Evolutionary conservation across 2,797 vertebrate genomes (phyloP).

Genomic region (Rhyacichthys aspro): DNA sequence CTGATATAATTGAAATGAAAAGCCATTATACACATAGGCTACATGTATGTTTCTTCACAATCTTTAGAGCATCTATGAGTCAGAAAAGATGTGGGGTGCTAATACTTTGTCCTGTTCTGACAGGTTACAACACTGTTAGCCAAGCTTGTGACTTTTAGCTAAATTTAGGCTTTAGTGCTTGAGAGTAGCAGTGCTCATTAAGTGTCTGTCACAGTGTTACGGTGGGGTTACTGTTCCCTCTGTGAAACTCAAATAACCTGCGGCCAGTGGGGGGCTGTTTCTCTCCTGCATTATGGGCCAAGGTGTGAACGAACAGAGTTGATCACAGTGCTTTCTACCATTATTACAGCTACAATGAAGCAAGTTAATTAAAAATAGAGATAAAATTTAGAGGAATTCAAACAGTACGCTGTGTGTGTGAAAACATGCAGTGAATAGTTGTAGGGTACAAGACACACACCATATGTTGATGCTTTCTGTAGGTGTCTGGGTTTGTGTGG

Average conservation of each 20-base stretch:
- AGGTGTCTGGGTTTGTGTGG: conserved; percentile 19
- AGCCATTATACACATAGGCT: not conserved
- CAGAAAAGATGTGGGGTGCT: not conserved
- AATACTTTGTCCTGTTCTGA: not conserved
- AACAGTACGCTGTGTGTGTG: conserved; percentile 28
- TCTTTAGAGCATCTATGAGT: not conserved
- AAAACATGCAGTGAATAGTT: conserved; percentile 38
- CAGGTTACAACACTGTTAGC: conserved; percentile 19
- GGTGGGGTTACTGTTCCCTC: conserved; percentile 35
- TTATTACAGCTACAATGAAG: conserved; percentile 40
- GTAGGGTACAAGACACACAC: conserved; percentile 26
- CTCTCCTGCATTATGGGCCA: conserved; percentile 55
- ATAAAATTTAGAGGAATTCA: conserved; percentile 36
- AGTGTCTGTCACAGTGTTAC: conserved; percentile 34
- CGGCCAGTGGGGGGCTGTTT: conserved; percentile 44
- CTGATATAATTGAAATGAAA: too few species aligned
- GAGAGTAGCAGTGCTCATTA: conserved; percentile 40
- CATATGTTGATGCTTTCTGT: conserved; percentile 46
- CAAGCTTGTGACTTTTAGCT: conserved; percentile 7
- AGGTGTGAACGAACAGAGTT: conserved; percentile 64
- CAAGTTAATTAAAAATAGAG: conserved; percentile 12
- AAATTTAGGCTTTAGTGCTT: conserved; percentile 25
- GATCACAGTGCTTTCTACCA: conserved; percentile 31
- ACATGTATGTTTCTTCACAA: not conserved
- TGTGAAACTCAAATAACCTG: conserved; percentile 58